Evolutionary conservation across 2,888 invertebrate species (phyloP).

Genomic region (Zele albiditarsus): DNA sequence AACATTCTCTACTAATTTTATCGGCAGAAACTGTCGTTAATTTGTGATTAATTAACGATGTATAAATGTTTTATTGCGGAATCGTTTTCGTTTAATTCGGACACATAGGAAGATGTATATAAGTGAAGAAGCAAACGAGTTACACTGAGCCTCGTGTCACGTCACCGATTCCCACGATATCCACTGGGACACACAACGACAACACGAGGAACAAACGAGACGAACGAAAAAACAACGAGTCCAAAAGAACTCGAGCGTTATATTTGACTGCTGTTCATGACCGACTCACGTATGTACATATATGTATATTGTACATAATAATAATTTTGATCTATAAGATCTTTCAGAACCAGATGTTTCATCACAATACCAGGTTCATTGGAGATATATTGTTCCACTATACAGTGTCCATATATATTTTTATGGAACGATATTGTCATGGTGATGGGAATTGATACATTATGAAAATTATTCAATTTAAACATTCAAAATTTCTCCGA

Average conservation of each 20-base stretch:
- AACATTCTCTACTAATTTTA: constrained; percentile 14
- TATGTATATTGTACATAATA: background rate
- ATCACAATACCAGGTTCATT: no score
- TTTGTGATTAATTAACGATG: constrained; percentile 13
- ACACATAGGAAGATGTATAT: constrained; percentile 7
- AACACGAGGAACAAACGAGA: constrained; percentile 23
- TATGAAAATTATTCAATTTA: no score
- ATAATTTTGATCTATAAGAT: background rate
- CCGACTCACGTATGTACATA: constrained; percentile 45
- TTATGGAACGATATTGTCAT: no score
- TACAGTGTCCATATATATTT: no score
- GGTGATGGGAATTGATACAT: no score
- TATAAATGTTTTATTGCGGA: constrained; percentile 24
- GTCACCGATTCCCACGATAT: constrained; percentile 56
- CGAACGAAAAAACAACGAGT: background rate
- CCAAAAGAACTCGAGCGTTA: constrained; percentile 41
- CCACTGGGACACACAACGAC: constrained; percentile 29
- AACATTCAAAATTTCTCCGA: no score
- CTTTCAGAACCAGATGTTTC: no score
- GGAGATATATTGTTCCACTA: no score
- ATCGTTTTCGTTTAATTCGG: constrained; percentile 31
- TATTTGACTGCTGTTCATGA: constrained; percentile 45
- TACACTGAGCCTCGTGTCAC: constrained; percentile 46
- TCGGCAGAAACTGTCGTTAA: background rate
- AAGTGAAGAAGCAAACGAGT: constrained; percentile 26